Evolutionary conservation across 2,797 vertebrate genomes (phyloP).

Genomic region (Anomalospiza imberbis): DNA sequence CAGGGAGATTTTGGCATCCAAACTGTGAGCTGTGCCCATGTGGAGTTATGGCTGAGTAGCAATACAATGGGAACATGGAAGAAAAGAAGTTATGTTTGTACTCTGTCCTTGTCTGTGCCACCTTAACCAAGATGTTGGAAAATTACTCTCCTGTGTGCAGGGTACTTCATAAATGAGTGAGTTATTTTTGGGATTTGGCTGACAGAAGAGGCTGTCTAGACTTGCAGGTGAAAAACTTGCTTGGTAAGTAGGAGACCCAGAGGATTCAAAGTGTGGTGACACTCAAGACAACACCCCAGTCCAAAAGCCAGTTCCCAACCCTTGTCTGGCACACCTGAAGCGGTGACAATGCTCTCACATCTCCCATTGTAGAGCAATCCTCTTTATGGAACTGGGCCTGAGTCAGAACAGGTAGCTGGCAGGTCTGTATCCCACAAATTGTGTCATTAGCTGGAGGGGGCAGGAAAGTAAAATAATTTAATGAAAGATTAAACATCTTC

Average conservation of each 20-base stretch:
- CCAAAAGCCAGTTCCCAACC: background rate
- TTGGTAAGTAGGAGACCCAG: background rate
- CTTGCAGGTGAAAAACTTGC: accelerated
- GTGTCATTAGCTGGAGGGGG: background rate
- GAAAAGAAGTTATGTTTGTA: background rate
- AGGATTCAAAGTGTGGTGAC: background rate
- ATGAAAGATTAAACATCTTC: background rate
- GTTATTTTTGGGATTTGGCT: background rate
- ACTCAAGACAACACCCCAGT: background rate
- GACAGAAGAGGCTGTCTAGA: background rate
- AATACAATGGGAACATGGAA: background rate
- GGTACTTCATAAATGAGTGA: background rate
- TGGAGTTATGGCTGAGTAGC: background rate
- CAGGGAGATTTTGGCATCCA: background rate
- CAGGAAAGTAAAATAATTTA: background rate
- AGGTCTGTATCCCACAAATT: background rate
- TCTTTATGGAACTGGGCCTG: background rate
- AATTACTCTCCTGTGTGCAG: background rate
- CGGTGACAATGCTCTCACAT: background rate
- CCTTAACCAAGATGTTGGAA: background rate
- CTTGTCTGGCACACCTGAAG: background rate
- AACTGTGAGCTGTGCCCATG: background rate
- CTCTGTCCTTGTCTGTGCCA: background rate
- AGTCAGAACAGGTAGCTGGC: background rate
- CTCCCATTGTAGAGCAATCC: background rate